phyloP scores from a whole-genome alignment of 2,797 vertebrate species.

The Sylvia borin region DNA sequence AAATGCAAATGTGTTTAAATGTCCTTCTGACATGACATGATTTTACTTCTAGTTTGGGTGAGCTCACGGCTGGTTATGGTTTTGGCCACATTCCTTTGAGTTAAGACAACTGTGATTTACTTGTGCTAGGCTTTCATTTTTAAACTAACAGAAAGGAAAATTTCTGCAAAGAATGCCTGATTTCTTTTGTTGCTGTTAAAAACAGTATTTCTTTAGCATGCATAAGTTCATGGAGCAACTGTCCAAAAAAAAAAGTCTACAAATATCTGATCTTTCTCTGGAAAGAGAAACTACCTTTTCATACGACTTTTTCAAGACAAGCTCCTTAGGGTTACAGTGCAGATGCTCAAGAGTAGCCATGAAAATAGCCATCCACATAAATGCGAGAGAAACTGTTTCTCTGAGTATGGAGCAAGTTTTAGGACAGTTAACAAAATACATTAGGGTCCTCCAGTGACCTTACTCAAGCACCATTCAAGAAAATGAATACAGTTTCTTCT shows the following conservation, averaged over 20 bases:
- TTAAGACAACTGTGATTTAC: conserved; percentile 56
- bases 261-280: not conserved
- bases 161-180: not conserved
- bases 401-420: not conserved
- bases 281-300: not conserved
- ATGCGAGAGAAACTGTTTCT: not conserved
- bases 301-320: not conserved
- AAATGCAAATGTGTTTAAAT: conserved; percentile 72
- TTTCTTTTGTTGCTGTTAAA: not conserved
- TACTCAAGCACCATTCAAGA: not conserved
- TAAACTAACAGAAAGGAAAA: conserved; percentile 53
- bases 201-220: not conserved
- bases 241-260: not conserved
- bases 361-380: not conserved
- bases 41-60: conserved; percentile 65
- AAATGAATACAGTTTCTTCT: not conserved
- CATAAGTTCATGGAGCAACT: not conserved
- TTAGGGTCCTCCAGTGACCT: not conserved
- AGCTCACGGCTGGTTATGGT: conserved; percentile 59
- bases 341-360: not conserved
- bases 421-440: not conserved
- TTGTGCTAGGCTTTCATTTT: conserved; percentile 57
- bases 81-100: conserved; percentile 64
- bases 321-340: not conserved
- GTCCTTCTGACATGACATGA: conserved; percentile 59